Percentiles rank a stretch among this genome's conserved stretches.
phyloP scores from a whole-genome alignment of 2,888 invertebrate species.

The Pristionchus japonicus region DNA sequence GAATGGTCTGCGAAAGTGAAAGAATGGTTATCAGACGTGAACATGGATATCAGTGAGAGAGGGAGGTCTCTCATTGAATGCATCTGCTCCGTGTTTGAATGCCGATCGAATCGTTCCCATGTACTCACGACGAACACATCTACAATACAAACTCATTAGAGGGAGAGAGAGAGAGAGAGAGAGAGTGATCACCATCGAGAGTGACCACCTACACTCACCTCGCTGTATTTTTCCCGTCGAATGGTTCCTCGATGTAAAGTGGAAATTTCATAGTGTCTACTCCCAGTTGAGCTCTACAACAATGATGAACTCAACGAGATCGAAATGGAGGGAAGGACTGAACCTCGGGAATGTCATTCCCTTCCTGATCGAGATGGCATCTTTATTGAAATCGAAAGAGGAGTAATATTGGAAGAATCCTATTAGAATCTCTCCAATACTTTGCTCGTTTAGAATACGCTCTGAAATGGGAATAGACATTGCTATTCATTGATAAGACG shows the following conservation, averaged over 20 bases:
- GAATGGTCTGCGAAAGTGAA: no score
- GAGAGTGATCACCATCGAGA: not conserved
- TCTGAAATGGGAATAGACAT: constrained; percentile 48
- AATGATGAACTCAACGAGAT: not conserved
- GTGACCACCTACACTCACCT: not conserved
- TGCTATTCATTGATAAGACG: not conserved
- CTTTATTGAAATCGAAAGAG: constrained; percentile 48
- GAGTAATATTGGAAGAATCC: constrained; percentile 73
- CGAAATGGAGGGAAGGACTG: no score
- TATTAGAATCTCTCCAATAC: constrained; percentile 67
- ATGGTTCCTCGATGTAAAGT: constrained; percentile 33
- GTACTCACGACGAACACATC: no score
- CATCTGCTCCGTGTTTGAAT: no score
- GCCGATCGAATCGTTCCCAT: no score
- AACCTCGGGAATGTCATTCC: constrained; percentile 28
- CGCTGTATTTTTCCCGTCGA: constrained; percentile 43
- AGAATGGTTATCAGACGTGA: no score
- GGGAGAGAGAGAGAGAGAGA: no score
- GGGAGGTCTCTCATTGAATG: no score
- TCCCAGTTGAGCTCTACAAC: not conserved
- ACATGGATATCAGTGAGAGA: no score
- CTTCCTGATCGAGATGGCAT: constrained; percentile 23
- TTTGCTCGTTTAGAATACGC: constrained; percentile 54
- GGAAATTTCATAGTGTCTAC: not conserved
- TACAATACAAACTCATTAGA: no score